phyloP scores from a whole-genome alignment of 2,113 vertebrate species.

The Lepus europaeus region DNA sequence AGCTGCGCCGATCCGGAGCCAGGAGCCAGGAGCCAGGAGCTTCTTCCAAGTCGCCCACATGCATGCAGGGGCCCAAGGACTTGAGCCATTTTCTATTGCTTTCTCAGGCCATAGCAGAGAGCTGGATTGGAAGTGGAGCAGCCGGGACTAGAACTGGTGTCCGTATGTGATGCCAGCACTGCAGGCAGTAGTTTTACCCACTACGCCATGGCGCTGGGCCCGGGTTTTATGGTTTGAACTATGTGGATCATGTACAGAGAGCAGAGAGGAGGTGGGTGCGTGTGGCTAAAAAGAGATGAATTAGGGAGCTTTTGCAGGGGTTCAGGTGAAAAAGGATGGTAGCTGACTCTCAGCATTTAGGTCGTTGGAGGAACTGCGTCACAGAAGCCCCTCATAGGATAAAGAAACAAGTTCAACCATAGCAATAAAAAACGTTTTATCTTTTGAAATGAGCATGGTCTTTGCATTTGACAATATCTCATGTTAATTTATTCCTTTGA shows the following conservation, averaged over 20 bases:
- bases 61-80: no score
- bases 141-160: no score
- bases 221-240: neutral
- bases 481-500: conserved; percentile 71
- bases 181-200: no score
- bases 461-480: conserved; percentile 59
- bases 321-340: neutral
- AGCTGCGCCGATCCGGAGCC: no score
- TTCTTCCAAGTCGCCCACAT: no score
- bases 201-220: no score
- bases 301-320: neutral
- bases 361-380: neutral
- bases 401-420: conserved; percentile 28
- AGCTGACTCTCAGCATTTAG: neutral
- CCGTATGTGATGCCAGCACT: no score
- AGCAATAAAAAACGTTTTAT: conserved; percentile 50
- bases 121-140: no score
- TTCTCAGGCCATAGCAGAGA: no score
- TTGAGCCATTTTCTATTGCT: no score
- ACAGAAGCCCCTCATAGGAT: neutral
- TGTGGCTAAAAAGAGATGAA: neutral
- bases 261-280: neutral
- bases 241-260: neutral
- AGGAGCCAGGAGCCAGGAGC: no score
- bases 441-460: conserved; percentile 23